Conservation (phyloP, 2,797 vertebrate genomes). For the Nyctibius grandis region DNA sequence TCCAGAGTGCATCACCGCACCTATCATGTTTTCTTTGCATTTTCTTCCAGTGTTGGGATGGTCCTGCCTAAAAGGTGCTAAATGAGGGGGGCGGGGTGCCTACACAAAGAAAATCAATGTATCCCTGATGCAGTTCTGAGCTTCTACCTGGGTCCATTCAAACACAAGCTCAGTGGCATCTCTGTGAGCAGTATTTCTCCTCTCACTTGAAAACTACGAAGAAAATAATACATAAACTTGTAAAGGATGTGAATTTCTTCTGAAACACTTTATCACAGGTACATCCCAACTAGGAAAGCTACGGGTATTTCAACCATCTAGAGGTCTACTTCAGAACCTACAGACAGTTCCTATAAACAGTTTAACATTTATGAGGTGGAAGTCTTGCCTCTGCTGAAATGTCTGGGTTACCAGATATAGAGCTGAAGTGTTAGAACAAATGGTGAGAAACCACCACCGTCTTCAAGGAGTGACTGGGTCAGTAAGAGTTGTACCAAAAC, state of each 20-base stretch:
- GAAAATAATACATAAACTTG: not conserved
- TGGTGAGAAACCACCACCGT: not conserved
- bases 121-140: not conserved
- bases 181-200: not conserved
- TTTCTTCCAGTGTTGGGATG: not conserved
- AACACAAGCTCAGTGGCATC: not conserved
- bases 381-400: not conserved
- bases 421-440: not conserved
- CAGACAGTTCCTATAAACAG: not conserved
- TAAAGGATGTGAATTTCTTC: rapidly evolving
- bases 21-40: rapidly evolving
- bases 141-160: not conserved
- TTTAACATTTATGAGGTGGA: not conserved
- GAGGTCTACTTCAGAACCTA: not conserved
- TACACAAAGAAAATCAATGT: not conserved
- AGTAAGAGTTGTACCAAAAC: not conserved
- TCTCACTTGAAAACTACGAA: not conserved
- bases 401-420: rapidly evolving
- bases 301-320: rapidly evolving
- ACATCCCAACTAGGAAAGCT: not conserved
- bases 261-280: not conserved
- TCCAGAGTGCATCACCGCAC: rapidly evolving
- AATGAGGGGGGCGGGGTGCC: rapidly evolving
- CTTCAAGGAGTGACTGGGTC: not conserved
- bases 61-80: not conserved